These are phyloP conservation scores for Amblyjoppa fuscipennis DNA, from an alignment of 2,888 invertebrate genomes.

Conservation along the genomic window DNA sequence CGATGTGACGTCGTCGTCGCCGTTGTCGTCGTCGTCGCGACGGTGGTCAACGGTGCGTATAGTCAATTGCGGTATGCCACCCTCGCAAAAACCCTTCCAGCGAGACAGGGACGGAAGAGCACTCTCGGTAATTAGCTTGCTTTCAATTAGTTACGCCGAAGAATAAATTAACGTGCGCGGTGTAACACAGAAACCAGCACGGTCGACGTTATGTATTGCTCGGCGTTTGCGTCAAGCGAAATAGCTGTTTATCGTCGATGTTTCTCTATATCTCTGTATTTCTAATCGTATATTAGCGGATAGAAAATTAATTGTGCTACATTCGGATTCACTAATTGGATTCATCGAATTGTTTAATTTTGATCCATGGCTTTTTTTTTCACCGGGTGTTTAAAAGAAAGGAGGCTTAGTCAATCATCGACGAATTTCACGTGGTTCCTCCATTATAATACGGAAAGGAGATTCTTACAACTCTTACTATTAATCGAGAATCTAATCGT, in stretches of 20 bases:
- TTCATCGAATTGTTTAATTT: not conserved
- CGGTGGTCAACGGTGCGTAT: slow-evolving; percentile 60
- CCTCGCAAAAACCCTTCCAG: slow-evolving; percentile 64
- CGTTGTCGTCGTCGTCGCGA: slow-evolving; percentile 52
- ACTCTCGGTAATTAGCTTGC: slow-evolving; percentile 80
- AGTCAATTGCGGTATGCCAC: slow-evolving; percentile 33
- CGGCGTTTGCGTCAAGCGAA: slow-evolving; percentile 20
- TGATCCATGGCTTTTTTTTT: not conserved
- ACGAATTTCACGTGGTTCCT: not conserved
- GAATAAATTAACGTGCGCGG: slow-evolving; percentile 73
- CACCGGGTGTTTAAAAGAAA: not conserved
- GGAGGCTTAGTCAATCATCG: not conserved
- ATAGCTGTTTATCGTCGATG: slow-evolving; percentile 24
- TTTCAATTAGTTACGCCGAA: slow-evolving; percentile 80
- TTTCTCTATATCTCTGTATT: slow-evolving; percentile 21
- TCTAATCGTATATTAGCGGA: not conserved
- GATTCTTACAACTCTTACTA: not conserved
- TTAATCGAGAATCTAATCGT: slow-evolving; percentile 56
- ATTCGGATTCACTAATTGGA: not conserved
- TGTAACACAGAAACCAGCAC: slow-evolving; percentile 28
- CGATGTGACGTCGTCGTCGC: slow-evolving; percentile 63
- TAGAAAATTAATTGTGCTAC: not conserved
- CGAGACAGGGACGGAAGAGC: slow-evolving; percentile 72
- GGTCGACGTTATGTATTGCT: slow-evolving; percentile 22
- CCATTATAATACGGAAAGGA: not conserved